phyloP scores from a whole-genome alignment of 2,797 vertebrate species.

The Merluccius polli region DNA sequence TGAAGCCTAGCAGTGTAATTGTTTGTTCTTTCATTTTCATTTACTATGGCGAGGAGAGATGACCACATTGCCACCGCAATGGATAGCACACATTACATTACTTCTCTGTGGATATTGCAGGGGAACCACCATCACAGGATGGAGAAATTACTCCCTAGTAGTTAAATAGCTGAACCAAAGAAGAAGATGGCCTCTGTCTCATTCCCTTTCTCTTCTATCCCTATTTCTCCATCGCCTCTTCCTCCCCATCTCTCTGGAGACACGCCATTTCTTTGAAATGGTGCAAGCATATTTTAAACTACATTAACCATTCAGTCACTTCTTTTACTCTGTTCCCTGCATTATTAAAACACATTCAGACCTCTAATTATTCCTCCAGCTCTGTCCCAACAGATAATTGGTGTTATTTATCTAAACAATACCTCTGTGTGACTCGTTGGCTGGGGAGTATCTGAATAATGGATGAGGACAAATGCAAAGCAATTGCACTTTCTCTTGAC shows the following conservation, averaged over 20 bases:
- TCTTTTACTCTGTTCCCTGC: constrained; percentile 52
- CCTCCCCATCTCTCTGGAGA: constrained; percentile 42
- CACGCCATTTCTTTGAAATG: constrained; percentile 52
- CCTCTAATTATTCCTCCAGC: constrained; percentile 60
- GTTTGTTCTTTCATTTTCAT: constrained; percentile 44
- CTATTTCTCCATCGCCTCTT: constrained; percentile 21
- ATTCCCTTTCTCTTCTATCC: background rate
- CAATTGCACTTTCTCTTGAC: constrained; percentile 61
- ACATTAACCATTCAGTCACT: constrained; percentile 63
- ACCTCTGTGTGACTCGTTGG: constrained; percentile 55
- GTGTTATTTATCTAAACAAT: constrained; percentile 76
- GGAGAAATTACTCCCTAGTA: constrained; percentile 54
- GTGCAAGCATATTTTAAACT: constrained; percentile 57
- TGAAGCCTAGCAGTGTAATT: constrained; percentile 39
- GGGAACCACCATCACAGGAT: constrained; percentile 36
- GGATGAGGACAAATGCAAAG: constrained; percentile 72
- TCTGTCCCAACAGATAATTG: constrained; percentile 64
- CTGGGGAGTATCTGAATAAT: constrained; percentile 67
- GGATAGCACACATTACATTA: constrained; percentile 27
- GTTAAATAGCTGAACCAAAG: constrained; percentile 59
- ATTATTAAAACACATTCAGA: constrained; percentile 68
- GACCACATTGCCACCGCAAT: constrained; percentile 40
- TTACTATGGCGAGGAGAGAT: constrained; percentile 32
- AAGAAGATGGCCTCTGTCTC: constrained; percentile 36
- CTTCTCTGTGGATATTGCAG: constrained; percentile 39